Base-by-base conservation (phyloP, 2,888 invertebrate genomes). In the Chesias legatella region DNA sequence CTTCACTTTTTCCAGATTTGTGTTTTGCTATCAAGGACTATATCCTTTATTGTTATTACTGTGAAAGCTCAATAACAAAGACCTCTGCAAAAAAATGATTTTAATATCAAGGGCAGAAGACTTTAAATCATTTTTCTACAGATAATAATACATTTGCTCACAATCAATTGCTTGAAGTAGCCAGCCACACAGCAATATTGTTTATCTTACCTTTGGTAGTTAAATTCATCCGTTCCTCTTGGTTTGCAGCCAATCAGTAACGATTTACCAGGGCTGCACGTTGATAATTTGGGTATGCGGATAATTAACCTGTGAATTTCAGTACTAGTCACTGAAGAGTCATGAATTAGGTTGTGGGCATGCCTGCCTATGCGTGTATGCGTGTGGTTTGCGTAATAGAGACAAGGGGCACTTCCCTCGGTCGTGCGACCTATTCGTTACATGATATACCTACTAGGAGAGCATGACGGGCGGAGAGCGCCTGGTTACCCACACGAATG, bases 191-290 rank as follows among this genome's bases (percentile, higher is more conserved):
- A 25, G 21, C n/a, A 17, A 36, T 24, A 13, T 8, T 7, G 21
- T 8, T 10, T 10, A 48, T 73, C 84, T 82, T 63, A 88, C 88
- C 83, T 58, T 77, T 88, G 58, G 88, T 88, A 72, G 85, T 86
- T 79, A 88, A 76, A 88, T 88, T 88, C 88, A 88, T 88, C 69
- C 85, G 85, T 76, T 65, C 77, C 80, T 80, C 82, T 82, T 81
- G 58, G 70, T 64, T 67, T 67, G 60, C 75, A 68, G 70, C 69
- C 79, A 83, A 84, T 85, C 81, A 81, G 73, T 65, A 66, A 64
- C 65, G 80, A 79, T 81, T 78, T 76, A 71, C 68, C 74, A 67
- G 72, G 73, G 70, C 69, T 73, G 71, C 70, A 64, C 63, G 73
- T 73, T 79, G 81, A 83, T 84, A 86, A 78, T 79, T 79, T 78